Base-by-base conservation (phyloP, 2,888 invertebrate species). In the Calameuta pallipes region DNA sequence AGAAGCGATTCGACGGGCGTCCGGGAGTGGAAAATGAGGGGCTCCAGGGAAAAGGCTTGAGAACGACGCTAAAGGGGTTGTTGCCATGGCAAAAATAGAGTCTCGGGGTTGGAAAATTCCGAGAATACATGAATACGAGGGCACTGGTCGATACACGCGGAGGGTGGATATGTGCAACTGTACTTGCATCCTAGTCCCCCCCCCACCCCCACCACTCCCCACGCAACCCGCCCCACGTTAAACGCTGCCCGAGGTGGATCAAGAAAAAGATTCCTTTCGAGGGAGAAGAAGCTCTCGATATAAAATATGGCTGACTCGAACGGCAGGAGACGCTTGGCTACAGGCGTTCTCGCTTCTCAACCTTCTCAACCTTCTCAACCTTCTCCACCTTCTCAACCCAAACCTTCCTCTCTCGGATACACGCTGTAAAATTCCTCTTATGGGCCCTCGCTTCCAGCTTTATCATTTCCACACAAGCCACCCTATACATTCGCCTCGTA, bases 401-500 rank as follows among this genome's bases (percentile, higher is more conserved):
- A 33, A 0, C 70, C 31, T 70, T 12, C 70, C 30, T 70, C 70
- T 12, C 70, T 30, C 3, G 1, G 41, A 70, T 70, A 70, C 70
- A 70, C 70, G 70, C 70, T 70, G 78, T 80, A 80, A 80, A 80
- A 80, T 78, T 78, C 69, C 34, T 78, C 73, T 75, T 75, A 78
- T 75, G 75, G 70, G 71, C 37, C 70, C 75, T 36, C n/a, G 41
- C 70, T 11, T 11, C 23, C 74, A 33, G 74, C 78, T 80, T 80
- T 80, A 80, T 75, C 78, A 80, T 80, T 73, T 70, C 75, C 74
- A 75, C 69, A n/a, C 69, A 74, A 78, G 73, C 34, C 73, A 73
- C 71, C 56, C 34, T n/a, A 13, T 12, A n/a, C 70, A 1, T 70
- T 33, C 70, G 12, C 70, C 70, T 30, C 70, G 0, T 30, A 70